phyloP scores from a whole-genome alignment of 2,113 vertebrate genomes.

The Gnathonemus echidnorhynchus region DNA sequence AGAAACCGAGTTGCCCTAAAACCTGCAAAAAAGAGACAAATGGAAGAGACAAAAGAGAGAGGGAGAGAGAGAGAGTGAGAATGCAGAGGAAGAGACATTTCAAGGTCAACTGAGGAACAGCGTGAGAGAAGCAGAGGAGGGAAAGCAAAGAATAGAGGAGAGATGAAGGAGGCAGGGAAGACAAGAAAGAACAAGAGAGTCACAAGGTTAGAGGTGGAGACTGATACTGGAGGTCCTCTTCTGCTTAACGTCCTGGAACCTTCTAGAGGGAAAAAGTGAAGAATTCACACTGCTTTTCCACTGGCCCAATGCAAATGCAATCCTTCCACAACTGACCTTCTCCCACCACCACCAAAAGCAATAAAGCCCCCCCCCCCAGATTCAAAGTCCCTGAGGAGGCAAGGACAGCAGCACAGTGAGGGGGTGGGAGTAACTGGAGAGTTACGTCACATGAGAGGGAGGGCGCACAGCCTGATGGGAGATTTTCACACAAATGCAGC shows the following conservation, averaged over 20 bases:
- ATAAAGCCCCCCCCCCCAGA: background rate
- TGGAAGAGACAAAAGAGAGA: background rate
- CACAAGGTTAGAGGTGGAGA: background rate
- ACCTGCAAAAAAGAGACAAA: conserved; percentile 1
- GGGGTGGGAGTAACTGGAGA: background rate
- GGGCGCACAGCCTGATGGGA: conserved; percentile 9
- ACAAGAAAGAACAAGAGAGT: background rate
- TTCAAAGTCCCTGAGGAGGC: background rate
- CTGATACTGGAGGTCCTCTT: background rate
- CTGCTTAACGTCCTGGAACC: background rate
- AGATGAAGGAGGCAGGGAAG: background rate
- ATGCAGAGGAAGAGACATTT: background rate
- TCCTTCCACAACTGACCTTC: background rate
- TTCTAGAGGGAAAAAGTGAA: conserved; percentile 6
- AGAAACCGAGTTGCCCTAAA: background rate
- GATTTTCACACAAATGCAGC: conserved; percentile 12
- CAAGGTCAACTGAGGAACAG: background rate
- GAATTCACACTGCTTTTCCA: background rate
- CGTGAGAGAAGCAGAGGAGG: background rate
- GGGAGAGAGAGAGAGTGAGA: background rate
- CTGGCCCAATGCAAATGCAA: background rate
- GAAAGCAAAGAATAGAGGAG: background rate
- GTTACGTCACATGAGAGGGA: background rate
- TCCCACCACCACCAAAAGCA: background rate
- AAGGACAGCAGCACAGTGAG: conserved; percentile 9